Evolutionary conservation across 2,113 vertebrate species (phyloP).

Genomic region (Bufo bufo): DNA sequence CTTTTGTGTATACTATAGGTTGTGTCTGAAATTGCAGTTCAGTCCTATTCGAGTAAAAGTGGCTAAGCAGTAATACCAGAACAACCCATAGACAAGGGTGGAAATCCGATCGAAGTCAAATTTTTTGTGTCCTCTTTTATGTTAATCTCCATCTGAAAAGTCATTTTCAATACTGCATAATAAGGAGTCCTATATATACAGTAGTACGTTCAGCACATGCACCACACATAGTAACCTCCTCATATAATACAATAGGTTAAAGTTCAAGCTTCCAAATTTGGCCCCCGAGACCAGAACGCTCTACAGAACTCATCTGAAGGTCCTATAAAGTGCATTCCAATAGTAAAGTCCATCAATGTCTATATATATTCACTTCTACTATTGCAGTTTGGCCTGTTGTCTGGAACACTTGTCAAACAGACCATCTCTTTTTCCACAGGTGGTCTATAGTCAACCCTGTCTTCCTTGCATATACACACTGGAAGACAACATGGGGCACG

Average conservation of each 20-base stretch:
- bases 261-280: neutral
- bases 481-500: constrained; percentile 62
- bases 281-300: neutral
- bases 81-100: no score
- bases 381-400: constrained; percentile 59
- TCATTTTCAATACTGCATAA: neutral
- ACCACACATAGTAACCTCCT: neutral
- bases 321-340: neutral
- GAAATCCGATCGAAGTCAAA: no score
- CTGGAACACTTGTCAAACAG: constrained; percentile 62
- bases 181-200: neutral
- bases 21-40: neutral
- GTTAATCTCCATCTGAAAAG: neutral
- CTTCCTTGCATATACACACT: neutral
- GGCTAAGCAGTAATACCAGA: neutral
- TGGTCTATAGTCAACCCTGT: neutral
- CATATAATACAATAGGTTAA: neutral
- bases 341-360: neutral
- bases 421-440: constrained; percentile 60
- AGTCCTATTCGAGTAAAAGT: no score
- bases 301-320: neutral
- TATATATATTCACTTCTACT: constrained; percentile 43
- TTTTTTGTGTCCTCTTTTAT: no score
- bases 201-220: neutral
- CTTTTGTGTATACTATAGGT: neutral